A percentile compares a stretch with the other conserved stretches of the same genome.
These are phyloP conservation scores for Chelonoidis abingdonii DNA, from an alignment of 2,113 vertebrate species.

Conservation along the genomic window DNA sequence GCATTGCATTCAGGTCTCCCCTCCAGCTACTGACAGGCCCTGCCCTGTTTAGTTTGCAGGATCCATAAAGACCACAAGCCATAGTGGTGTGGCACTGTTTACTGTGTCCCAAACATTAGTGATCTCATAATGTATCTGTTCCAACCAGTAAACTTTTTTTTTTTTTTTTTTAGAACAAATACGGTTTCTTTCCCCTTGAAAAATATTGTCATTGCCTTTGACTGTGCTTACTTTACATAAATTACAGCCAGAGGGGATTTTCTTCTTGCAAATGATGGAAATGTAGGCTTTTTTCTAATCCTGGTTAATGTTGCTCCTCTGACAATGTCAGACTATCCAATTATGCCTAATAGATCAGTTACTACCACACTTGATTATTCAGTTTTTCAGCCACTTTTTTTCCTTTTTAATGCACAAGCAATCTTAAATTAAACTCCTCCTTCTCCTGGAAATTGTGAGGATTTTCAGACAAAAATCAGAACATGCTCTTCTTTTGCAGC, in stretches of 20 bases:
- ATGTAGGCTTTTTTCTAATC: fast-evolving
- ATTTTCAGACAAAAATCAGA: neutral
- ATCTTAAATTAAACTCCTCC: neutral
- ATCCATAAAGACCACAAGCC: constrained; percentile 4
- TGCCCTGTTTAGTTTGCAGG: neutral
- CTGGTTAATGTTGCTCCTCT: neutral
- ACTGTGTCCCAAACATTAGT: neutral
- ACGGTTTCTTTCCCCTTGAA: constrained; percentile 1
- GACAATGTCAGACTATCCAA: neutral
- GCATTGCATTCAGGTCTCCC: neutral
- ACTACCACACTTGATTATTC: neutral
- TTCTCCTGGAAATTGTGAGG: neutral
- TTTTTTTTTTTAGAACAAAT: neutral
- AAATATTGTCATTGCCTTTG: neutral
- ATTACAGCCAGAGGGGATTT: neutral
- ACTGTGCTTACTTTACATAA: neutral
- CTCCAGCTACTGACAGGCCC: neutral
- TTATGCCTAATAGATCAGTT: neutral
- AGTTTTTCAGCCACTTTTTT: neutral
- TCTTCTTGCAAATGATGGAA: neutral
- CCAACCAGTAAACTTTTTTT: neutral
- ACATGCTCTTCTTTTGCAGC: neutral
- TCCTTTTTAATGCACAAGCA: neutral
- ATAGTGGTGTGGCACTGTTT: neutral
- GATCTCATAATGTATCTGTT: neutral